Evolutionary conservation across 1,140 invertebrate genomes (phyloP).

Genomic region (Agraylea sexmaculata): DNA sequence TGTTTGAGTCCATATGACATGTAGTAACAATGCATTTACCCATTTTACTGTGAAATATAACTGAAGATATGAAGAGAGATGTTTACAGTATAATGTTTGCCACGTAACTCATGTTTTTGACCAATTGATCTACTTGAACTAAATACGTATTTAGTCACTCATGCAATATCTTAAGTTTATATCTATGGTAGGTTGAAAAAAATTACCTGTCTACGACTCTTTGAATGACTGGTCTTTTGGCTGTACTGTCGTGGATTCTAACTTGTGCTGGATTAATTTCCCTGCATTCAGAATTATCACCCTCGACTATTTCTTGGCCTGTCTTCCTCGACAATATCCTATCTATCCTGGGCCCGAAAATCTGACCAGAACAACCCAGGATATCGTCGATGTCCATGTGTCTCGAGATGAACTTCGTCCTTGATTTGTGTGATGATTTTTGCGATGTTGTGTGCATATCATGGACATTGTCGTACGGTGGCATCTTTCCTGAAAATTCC

Average conservation of each 20-base stretch:
- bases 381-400: constrained; percentile 76
- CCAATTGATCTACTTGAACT: too few relatives aligned
- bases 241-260: constrained; percentile 64
- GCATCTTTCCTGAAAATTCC: constrained; percentile 37
- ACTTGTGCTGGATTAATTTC: constrained; percentile 59
- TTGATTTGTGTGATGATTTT: constrained; percentile 23
- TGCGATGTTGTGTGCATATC: constrained; percentile 27
- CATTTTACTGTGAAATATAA: too few relatives aligned
- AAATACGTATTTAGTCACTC: too few relatives aligned
- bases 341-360: constrained; percentile 50
- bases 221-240: constrained; percentile 55
- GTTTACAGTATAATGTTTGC: too few relatives aligned
- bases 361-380: constrained; percentile 49
- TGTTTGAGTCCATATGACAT: too few relatives aligned
- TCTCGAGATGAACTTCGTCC: constrained; percentile 54
- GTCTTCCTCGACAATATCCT: constrained; percentile 37
- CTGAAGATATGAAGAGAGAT: too few relatives aligned
- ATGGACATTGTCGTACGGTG: constrained; percentile 58
- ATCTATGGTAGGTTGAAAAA: too few relatives aligned
- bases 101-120: too few relatives aligned
- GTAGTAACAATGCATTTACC: too few relatives aligned
- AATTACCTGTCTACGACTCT: constrained; percentile 36
- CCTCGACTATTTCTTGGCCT: constrained; percentile 29
- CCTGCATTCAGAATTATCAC: constrained; percentile 41
- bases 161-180: too few relatives aligned